These are phyloP conservation scores for Collichthys lucidus DNA, from an alignment of 2,113 vertebrate species.

Conservation along the genomic window DNA sequence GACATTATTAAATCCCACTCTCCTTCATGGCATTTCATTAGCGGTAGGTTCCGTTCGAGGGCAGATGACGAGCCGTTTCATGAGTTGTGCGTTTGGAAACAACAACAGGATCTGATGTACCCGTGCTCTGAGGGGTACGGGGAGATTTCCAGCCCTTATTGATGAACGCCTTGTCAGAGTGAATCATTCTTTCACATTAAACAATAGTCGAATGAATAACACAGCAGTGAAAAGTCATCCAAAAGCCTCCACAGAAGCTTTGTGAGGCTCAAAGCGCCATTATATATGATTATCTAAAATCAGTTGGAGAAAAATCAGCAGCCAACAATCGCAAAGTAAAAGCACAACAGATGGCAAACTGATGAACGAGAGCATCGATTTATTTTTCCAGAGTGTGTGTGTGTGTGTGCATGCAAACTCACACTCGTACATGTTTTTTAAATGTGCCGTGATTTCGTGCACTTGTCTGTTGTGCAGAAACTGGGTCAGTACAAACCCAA, in stretches of 20 bases:
- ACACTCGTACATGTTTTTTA: not conserved
- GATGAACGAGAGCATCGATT: conserved; percentile 57
- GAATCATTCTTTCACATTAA: conserved; percentile 14
- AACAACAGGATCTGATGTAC: conserved; percentile 30
- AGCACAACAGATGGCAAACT: conserved; percentile 70
- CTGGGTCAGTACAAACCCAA: conserved; percentile 72
- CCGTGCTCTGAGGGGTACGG: not conserved
- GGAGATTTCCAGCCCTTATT: not conserved
- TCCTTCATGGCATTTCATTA: not conserved
- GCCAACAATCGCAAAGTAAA: conserved; percentile 57
- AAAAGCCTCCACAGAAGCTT: conserved; percentile 25
- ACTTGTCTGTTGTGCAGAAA: conserved; percentile 57
- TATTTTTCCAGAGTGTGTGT: conserved; percentile 38
- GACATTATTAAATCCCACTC: conserved; percentile 6
- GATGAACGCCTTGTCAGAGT: conserved; percentile 3
- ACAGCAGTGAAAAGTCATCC: not conserved
- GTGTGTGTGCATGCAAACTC: not conserved
- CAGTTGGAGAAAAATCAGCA: conserved; percentile 31
- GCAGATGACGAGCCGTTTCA: conserved; percentile 4
- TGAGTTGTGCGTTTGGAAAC: not conserved
- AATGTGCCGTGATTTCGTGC: not conserved
- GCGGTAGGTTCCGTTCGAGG: not conserved
- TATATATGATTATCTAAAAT: conserved; percentile 39
- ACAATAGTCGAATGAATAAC: conserved; percentile 15
- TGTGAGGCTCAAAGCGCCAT: conserved; percentile 4